Evolutionary conservation across 2,113 vertebrate species (phyloP), one percentile per base, ranked within the genome.

Genomic region (Podocnemis expansa): DNA sequence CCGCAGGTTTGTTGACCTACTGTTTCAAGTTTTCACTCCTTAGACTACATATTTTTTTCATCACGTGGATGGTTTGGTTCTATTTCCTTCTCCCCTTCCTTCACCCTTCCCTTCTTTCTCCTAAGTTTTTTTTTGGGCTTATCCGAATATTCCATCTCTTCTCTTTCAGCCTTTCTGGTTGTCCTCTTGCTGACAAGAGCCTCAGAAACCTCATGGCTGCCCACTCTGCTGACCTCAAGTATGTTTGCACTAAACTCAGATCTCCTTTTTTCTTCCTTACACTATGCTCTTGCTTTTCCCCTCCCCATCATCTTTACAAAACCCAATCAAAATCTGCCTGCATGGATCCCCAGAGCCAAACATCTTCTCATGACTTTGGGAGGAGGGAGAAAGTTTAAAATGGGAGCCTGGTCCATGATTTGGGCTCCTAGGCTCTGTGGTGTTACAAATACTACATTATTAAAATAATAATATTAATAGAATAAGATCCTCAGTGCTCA

Each of bases 171-270:
- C 99, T 99, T 97, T 99, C 99, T 99, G 99, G 99, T 99, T 99
- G 99, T 98, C 99, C 99, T 99, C 99, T 99, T 98, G 99, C 99
- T 99, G 99, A 99, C 99, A 99, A 99, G 99, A 99, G 99, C 98
- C 99, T 99, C 98, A 99, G 99, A 98, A 99, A 99, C 98, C 99
- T 99, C 98, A 99, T 99, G 99, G 99, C 99, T 98, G 99, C 99
- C 98, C 99, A 99, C 98, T 99, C 99, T 98, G 99, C 99, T 98
- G 99, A 99, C 98, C 99, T 99, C 99, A 99, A 99, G 99, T 99
- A 99, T 99, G 99, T 99, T 98, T 99, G 98, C 98, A 97, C 98
- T 98, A 95, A 97, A 97, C 97, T 98, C 95, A 97, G 93, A 97
- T 97, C 96, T 94, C 97, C 96, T 97, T 96, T 97, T 96, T 97